Evolutionary conservation across 2,113 vertebrate genomes (phyloP).

Genomic region (Thalassoma bifasciatum): DNA sequence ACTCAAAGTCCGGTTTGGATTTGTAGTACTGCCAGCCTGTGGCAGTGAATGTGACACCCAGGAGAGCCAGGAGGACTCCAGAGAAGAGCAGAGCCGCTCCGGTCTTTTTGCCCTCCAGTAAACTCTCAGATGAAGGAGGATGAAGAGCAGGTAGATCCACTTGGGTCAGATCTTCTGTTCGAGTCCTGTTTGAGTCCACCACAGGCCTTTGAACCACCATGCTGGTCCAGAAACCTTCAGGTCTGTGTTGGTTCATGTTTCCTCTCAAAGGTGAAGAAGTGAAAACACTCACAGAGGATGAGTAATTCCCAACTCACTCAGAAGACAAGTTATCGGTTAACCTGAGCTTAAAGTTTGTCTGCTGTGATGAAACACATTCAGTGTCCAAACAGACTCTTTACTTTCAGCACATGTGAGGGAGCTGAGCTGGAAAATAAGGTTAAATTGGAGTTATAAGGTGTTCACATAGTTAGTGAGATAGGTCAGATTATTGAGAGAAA

Average conservation of each 20-base stretch:
- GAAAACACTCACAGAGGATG: background rate
- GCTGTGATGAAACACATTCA: background rate
- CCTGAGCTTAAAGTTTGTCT: constrained; percentile 1
- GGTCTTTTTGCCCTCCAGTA: constrained; percentile 81
- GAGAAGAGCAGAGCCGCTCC: constrained; percentile 86
- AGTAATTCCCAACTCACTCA: too few relatives aligned
- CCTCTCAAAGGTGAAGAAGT: constrained; percentile 14
- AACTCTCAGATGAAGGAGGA: constrained; percentile 57
- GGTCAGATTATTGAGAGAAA: background rate
- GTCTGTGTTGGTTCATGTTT: background rate
- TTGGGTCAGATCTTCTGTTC: constrained; percentile 75
- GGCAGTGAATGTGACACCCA: constrained; percentile 86
- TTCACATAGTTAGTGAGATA: background rate
- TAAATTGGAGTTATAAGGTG: background rate
- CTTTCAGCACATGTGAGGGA: background rate
- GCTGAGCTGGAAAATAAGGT: background rate
- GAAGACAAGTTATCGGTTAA: constrained; percentile 59
- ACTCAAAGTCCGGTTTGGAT: constrained; percentile 75
- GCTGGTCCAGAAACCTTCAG: constrained; percentile 4
- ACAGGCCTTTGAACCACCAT: background rate
- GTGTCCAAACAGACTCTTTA: background rate
- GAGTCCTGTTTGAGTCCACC: constrained; percentile 13
- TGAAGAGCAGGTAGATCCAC: constrained; percentile 77
- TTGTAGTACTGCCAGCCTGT: constrained; percentile 87
- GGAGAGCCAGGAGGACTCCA: constrained; percentile 84